Percentiles rank a stretch among this genome's conserved stretches.
phyloP scores from a whole-genome alignment of 1,140 invertebrate genomes.

The Drosophila pallidifrons region DNA sequence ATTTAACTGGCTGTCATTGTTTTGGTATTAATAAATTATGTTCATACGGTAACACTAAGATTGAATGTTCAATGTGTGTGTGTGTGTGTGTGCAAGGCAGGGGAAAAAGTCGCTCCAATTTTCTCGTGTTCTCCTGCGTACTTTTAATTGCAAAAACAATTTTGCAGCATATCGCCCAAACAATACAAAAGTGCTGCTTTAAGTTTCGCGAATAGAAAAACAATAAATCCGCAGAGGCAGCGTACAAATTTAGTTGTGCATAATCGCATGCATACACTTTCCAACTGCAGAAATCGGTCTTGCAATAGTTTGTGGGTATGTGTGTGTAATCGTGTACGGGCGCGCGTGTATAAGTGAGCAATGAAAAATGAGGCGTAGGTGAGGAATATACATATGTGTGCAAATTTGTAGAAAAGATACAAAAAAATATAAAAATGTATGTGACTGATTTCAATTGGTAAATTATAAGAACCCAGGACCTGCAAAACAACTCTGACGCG shows the following conservation, averaged over 20 bases:
- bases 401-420: constrained; percentile 72
- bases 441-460: constrained; percentile 24
- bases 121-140: constrained; percentile 76
- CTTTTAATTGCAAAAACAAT: constrained; percentile 58
- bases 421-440: constrained; percentile 30
- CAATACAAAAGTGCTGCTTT: constrained; percentile 54
- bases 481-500: constrained; percentile 45
- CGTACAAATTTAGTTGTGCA: constrained; percentile 12
- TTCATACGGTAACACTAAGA: constrained; percentile 39
- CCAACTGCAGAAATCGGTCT: constrained; percentile 45
- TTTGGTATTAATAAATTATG: constrained; percentile 25
- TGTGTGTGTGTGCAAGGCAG: constrained; percentile 68
- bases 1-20: too few species aligned
- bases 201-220: constrained; percentile 40
- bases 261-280: constrained; percentile 39
- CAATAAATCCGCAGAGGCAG: constrained; percentile 37
- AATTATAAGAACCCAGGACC: constrained; percentile 11
- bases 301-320: constrained; percentile 10
- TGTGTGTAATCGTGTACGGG: constrained; percentile 71
- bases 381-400: constrained; percentile 75
- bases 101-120: constrained; percentile 79
- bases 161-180: constrained; percentile 51
- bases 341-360: constrained; percentile 69
- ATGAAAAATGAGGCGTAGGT: constrained; percentile 78
- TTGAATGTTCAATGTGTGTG: constrained; percentile 49